Base-by-base conservation (phyloP, 2,797 vertebrate species). In the Lepus oiostolus region DNA sequence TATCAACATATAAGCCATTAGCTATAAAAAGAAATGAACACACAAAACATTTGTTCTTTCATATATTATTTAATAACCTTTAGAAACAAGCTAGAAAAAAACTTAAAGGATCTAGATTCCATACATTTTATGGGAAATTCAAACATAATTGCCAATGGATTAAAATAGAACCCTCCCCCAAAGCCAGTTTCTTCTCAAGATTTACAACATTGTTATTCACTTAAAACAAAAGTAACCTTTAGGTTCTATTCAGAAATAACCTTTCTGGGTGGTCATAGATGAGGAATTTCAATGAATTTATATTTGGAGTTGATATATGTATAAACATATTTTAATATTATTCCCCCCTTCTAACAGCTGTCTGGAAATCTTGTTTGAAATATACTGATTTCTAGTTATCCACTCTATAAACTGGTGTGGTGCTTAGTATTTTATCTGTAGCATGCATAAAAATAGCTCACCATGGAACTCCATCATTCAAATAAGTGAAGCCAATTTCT, bases 231-330 rank as follows among this genome's bases (percentile, higher is more conserved):
- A 88, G 50, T 85, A 79, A 68, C 72, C 24, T 90, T 54, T 79
- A 71, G 89, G 58, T 92, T 96, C 71, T 95, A 38, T 76, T 71
- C 90, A 63, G 52, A 96, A 91, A 38, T 85, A 94, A 91, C 65
- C 30, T 85, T 76, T 85, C 74, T 60, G 54, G 24, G 90, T 88
- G 85, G 26, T 38, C 86, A 32, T 30, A 42, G 85, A 35, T 86
- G 65, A 91, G 58, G 65, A 88, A 95, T 94, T 95, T 94, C 93
- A 96, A 93, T 81, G 52, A 71, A 74, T 89, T 96, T 95, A 32
- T 90, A 93, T 94, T 95, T 94, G 72, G 58, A 71, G 50, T 63
- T 72, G 62, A 60, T 92, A n/a, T 30, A 71, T 93, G 12, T 87
- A 14, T 72, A 68, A 74, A 81, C 17, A 47, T 70, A 92, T 32